Percentiles rank a stretch among this genome's conserved stretches.
Evolutionary conservation across 2,888 invertebrate genomes (phyloP).

Genomic region (Spicauda simplicius): DNA sequence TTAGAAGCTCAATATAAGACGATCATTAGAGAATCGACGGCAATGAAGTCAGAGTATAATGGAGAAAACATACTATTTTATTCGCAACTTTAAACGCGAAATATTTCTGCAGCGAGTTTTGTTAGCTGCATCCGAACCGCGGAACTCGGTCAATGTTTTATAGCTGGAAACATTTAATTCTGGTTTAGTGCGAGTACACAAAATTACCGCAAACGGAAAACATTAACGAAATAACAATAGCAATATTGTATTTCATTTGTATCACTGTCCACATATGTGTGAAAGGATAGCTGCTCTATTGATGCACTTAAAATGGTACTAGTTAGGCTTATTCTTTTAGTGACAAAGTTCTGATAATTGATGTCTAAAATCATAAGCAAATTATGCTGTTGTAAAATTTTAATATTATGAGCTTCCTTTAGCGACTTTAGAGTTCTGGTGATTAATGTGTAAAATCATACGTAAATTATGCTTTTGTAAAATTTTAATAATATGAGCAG

Average conservation of each 20-base stretch:
- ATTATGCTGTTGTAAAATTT: no score
- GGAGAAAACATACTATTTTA: conserved; percentile 41
- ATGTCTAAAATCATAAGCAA: no score
- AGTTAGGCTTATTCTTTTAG: no score
- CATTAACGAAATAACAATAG: conserved; percentile 22
- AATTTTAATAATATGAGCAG: no score
- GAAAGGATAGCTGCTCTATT: background rate
- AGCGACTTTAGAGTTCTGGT: no score
- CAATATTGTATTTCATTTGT: conserved; percentile 25
- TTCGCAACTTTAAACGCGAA: conserved; percentile 42
- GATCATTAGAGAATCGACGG: conserved; percentile 60
- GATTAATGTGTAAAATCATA: no score
- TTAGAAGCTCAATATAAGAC: conserved; percentile 58
- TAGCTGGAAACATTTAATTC: conserved; percentile 38
- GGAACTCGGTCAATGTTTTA: conserved; percentile 43
- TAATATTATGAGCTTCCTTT: no score
- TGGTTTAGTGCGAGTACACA: conserved; percentile 33
- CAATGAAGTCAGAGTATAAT: conserved; percentile 58
- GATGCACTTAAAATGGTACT: background rate
- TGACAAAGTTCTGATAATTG: no score
- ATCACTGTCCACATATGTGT: conserved; percentile 6
- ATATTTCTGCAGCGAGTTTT: conserved; percentile 47
- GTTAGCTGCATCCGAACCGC: conserved; percentile 40
- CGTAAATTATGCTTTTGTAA: no score
- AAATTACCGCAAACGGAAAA: conserved; percentile 34